These are phyloP conservation scores for Malthinus seriepunctatus DNA, from an alignment of 2,888 invertebrate species.

Conservation along the genomic window DNA sequence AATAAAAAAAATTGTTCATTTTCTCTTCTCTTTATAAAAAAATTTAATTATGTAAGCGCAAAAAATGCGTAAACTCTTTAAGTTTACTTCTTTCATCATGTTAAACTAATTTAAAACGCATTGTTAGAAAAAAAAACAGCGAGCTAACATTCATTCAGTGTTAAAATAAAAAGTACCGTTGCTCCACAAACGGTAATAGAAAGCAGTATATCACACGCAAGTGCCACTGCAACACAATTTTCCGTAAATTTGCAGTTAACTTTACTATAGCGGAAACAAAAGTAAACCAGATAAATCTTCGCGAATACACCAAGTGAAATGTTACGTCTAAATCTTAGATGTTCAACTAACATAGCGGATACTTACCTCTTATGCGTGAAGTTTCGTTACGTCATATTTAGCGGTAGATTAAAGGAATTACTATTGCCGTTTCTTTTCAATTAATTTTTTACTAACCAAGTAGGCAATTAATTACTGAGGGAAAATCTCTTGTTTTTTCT, in stretches of 20 bases:
- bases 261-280: constrained; percentile 11
- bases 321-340: not conserved
- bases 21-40: too few species aligned
- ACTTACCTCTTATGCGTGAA: constrained; percentile 33
- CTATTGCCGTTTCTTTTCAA: too few species aligned
- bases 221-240: constrained; percentile 14
- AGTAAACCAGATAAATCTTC: constrained; percentile 12
- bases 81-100: too few species aligned
- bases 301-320: not conserved
- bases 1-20: too few species aligned
- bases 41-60: too few species aligned
- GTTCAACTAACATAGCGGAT: constrained; percentile 35
- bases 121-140: not conserved
- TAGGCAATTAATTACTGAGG: too few species aligned
- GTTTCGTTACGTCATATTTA: constrained; percentile 31
- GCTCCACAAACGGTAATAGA: constrained; percentile 11
- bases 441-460: too few species aligned
- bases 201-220: constrained; percentile 11
- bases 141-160: not conserved
- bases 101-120: too few species aligned
- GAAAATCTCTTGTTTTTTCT: too few species aligned
- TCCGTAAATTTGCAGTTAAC: constrained; percentile 18
- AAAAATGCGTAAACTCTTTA: too few species aligned
- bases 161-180: constrained; percentile 12
- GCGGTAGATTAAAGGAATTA: not conserved